Evolutionary conservation across 1,140 invertebrate genomes (phyloP), one percentile per base, ranked within the genome.

Genomic region (Hyles vespertilio): DNA sequence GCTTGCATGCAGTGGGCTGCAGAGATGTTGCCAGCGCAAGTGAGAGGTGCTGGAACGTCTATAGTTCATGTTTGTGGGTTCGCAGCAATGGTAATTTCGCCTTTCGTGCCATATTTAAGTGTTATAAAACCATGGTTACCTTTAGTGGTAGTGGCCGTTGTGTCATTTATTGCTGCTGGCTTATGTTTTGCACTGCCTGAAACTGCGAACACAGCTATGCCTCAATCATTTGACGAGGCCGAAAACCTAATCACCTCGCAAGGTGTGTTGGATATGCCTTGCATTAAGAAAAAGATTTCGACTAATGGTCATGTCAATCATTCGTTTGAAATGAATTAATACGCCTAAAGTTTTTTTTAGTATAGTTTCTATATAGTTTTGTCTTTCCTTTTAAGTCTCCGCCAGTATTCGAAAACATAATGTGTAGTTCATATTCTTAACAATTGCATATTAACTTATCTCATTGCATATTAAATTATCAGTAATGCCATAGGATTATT

Each of bases 161-260:
- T 95, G 54, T 90, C 94, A 63, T 89, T 94, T n/a, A 82, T 92
- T 5, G 94, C 94, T 33, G 93, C 92, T 22, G 57, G 93, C 22
- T 89, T 92, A 9, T 92, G 92, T 40, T 81, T 96, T 5, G 85
- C 93, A 43, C 84, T 96, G 47, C 95, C 95, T 0, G 95, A 96
- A 89, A 96, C 95, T 1, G 90, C 94, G 11, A 92, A 93, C 59
- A 92, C 92, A 66, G 92, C 94, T 67, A 86, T 96, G 69, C 95
- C 95, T 22, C 93, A 96, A 84, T 95, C 94, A 2, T 90, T 95
- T 66, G 92, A 94, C 65, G 94, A 95, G 76, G 93, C 93, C 2
- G 94, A 95, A 74, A 80, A 59, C 33, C 50, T 83, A 45, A 65
- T 78, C 12, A 69, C 49, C 46, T 68, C 61, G 32, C 70, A 78